These are phyloP conservation scores for Temnothorax rugatulus DNA, from an alignment of 2,888 invertebrate genomes.

Conservation along the genomic window DNA sequence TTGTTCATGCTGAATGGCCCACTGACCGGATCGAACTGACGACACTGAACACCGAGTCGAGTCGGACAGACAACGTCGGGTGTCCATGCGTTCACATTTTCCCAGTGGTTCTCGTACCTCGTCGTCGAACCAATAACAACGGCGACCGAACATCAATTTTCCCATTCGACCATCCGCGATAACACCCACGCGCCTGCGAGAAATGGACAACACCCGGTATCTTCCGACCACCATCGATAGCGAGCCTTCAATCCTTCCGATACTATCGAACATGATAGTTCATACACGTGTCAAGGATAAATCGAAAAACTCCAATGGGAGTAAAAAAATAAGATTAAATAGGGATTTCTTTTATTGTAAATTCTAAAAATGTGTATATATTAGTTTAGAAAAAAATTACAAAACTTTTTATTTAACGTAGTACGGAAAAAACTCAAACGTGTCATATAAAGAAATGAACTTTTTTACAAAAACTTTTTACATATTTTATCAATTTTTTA, in stretches of 20 bases:
- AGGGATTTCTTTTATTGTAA: neutral
- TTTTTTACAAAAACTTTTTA: neutral
- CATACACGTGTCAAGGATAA: neutral
- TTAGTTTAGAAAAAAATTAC: neutral
- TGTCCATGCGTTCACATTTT: constrained; percentile 80
- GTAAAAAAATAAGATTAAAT: neutral
- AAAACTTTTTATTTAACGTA: too few relatives aligned
- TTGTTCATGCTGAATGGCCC: constrained; percentile 85
- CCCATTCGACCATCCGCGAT: constrained; percentile 26
- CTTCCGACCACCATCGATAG: neutral
- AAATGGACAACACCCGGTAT: constrained; percentile 8
- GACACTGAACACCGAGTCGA: constrained; percentile 80
- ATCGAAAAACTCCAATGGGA: neutral
- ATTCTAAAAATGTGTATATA: neutral
- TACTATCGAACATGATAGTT: neutral
- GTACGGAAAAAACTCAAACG: neutral
- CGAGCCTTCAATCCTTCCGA: neutral
- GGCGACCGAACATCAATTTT: constrained; percentile 56
- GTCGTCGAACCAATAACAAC: constrained; percentile 45
- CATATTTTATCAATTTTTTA: neutral
- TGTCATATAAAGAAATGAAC: neutral
- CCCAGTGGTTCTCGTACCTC: constrained; percentile 71
- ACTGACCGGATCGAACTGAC: constrained; percentile 85
- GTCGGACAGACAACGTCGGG: constrained; percentile 80
- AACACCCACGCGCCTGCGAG: constrained; percentile 17